Base-by-base conservation (phyloP, 2,888 invertebrate species). In the Eristalis intricaria region DNA sequence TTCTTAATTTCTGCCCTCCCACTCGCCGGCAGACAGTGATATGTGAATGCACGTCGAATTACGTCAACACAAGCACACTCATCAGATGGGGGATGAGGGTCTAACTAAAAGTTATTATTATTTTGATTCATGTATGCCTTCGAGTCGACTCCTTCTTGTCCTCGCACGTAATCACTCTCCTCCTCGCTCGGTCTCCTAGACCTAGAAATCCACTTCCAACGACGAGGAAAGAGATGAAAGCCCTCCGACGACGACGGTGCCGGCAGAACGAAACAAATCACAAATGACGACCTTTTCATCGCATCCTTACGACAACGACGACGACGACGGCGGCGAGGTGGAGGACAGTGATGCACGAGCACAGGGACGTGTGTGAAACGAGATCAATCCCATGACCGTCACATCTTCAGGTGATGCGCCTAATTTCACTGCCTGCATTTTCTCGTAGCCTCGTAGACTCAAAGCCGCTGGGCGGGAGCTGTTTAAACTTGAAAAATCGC, bases 151-250 rank as follows among this genome's bases (percentile, higher is more conserved):
- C 68, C 63, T 32, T 56, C 63, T 61, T 56, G 60, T 73, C 69
- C 61, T 29, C 50, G 10, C 68, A 69, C 58, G 66, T 71, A 77
- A 73, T 81, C 86, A 86, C 68, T 77, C 43, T 43, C 50, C 19
- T 73, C 73, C 73, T 74, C 74, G 58, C 58, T 73, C 43, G 75
- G 87, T 76, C 79, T 87, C 87, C 79, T 84, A 87, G 87, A 87
- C 87, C 87, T 80, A 87, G 84, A 87, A 87, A 87, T 87, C 87
- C 76, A 84, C 80, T 87, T 87, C 64, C 79, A 87, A 73, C 83
- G 79, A 87, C 66, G 75, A 75, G 75, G 75, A 83, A 87, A 65
- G 61, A 83, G 70, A 83, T 73, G 68, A 87, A 82, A 75, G 71
- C 74, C 79, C 71, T 60, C 29, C 64, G 64, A 63, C 64, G 32